Evolutionary conservation across 2,888 invertebrate genomes (phyloP).

Genomic region (Pyrrhosoma nymphula): DNA sequence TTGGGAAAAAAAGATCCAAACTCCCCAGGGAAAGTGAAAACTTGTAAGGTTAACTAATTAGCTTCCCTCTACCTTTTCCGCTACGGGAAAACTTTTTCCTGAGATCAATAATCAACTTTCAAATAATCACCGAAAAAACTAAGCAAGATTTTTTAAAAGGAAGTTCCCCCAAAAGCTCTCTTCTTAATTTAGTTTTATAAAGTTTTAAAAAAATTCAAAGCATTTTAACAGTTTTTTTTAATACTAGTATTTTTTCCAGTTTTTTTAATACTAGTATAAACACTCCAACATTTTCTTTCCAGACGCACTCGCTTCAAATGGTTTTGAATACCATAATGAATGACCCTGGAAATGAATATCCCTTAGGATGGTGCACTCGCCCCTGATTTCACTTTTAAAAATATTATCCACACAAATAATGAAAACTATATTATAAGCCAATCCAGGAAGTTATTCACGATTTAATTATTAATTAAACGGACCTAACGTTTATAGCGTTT

Average conservation of each 20-base stretch:
- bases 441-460: too few species aligned
- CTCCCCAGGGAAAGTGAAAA: background rate
- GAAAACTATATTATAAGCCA: too few species aligned
- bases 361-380: background rate
- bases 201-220: background rate
- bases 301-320: background rate
- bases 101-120: background rate
- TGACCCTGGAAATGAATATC: background rate
- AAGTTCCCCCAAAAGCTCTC: background rate
- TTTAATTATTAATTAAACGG: too few species aligned
- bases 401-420: too few species aligned
- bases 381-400: too few species aligned
- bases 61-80: background rate
- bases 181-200: background rate
- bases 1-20: background rate
- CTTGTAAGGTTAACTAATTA: constrained; percentile 4
- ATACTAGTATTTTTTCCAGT: too few species aligned
- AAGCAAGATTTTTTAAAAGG: background rate
- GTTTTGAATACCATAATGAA: background rate
- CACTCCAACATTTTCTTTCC: background rate
- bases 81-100: background rate
- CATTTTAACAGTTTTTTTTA: background rate
- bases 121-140: background rate
- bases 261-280: too few species aligned
- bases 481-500: too few species aligned